Conservation (phyloP, 2,797 vertebrate genomes). For the Dromococcyx pavoninus region DNA sequence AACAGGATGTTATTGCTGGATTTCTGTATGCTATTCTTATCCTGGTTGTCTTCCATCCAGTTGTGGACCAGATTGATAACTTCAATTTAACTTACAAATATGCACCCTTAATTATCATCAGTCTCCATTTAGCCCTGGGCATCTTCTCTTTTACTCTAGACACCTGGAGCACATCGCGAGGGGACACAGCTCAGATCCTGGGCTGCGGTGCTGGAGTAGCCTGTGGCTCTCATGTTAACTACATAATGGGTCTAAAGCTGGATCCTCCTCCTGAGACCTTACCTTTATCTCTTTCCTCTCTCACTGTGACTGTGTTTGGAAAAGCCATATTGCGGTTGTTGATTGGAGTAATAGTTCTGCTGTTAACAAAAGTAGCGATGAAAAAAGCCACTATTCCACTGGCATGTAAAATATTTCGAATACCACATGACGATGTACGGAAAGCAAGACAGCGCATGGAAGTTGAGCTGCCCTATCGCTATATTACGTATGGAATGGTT, state of each 20-base stretch:
- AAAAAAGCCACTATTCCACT: slow-evolving; percentile 88
- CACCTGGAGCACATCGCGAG: slow-evolving; percentile 96
- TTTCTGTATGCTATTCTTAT: slow-evolving; percentile 90
- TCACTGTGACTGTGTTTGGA: slow-evolving; percentile 76
- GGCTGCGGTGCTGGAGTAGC: slow-evolving; percentile 92
- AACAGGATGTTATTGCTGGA: slow-evolving; percentile 91
- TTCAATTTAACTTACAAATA: slow-evolving; percentile 88
- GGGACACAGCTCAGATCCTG: slow-evolving; percentile 95
- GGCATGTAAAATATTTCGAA: slow-evolving; percentile 80
- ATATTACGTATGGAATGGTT: slow-evolving; percentile 87
- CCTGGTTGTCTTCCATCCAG: slow-evolving; percentile 85
- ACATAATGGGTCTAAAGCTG: slow-evolving; percentile 79
- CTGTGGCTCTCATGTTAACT: slow-evolving; percentile 86
- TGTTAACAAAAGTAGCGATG: slow-evolving; percentile 83
- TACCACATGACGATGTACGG: slow-evolving; percentile 80
- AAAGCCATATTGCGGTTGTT: slow-evolving; percentile 78
- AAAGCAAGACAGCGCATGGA: slow-evolving; percentile 91
- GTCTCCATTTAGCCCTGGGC: slow-evolving; percentile 86
- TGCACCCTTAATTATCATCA: slow-evolving; percentile 87
- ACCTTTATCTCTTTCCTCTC: slow-evolving; percentile 76
- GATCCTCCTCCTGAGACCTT: slow-evolving; percentile 78
- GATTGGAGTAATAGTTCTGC: slow-evolving; percentile 83
- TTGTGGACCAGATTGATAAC: slow-evolving; percentile 86
- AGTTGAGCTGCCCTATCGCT: slow-evolving; percentile 94
- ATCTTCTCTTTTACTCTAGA: slow-evolving; percentile 96